These are phyloP conservation scores for Mormyrus hasselquistii DNA, from an alignment of 2,797 vertebrate genomes.

Conservation along the genomic window DNA sequence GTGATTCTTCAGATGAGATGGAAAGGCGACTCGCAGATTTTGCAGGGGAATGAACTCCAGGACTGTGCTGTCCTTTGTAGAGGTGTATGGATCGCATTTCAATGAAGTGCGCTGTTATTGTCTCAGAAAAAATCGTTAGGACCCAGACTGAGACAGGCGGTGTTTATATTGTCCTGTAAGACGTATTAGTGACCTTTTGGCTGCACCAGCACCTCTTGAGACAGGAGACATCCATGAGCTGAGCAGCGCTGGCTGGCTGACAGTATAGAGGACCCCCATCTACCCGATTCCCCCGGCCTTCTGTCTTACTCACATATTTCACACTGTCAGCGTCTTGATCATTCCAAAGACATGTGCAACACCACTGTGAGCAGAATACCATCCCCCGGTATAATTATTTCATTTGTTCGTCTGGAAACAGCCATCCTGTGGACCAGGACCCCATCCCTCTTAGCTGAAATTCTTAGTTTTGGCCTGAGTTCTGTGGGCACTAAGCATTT, in stretches of 20 bases:
- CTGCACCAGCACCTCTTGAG: conserved; percentile 41
- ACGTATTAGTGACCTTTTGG: conserved; percentile 18
- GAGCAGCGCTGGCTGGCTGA: not conserved
- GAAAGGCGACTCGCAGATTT: not conserved
- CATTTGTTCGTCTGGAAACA: not conserved
- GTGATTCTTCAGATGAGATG: not conserved
- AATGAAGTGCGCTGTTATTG: conserved; percentile 41
- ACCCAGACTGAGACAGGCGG: not conserved
- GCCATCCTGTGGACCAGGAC: no score
- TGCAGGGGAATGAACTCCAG: conserved; percentile 20
- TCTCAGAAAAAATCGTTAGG: conserved; percentile 19
- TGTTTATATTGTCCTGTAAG: conserved; percentile 22
- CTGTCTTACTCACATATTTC: not conserved
- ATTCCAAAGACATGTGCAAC: not conserved
- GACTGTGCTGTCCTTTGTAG: conserved; percentile 33
- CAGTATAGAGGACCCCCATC: not conserved
- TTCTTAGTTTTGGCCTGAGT: not conserved
- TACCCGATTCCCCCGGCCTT: not conserved
- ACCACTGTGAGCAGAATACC: not conserved
- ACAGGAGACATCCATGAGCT: conserved; percentile 24
- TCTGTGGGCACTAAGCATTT: conserved; percentile 10
- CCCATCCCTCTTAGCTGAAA: not conserved
- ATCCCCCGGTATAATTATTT: not conserved
- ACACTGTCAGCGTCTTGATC: not conserved
- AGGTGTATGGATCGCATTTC: conserved; percentile 42